Conservation (phyloP, 2,888 invertebrate genomes). For the Pilophorus perplexus region DNA sequence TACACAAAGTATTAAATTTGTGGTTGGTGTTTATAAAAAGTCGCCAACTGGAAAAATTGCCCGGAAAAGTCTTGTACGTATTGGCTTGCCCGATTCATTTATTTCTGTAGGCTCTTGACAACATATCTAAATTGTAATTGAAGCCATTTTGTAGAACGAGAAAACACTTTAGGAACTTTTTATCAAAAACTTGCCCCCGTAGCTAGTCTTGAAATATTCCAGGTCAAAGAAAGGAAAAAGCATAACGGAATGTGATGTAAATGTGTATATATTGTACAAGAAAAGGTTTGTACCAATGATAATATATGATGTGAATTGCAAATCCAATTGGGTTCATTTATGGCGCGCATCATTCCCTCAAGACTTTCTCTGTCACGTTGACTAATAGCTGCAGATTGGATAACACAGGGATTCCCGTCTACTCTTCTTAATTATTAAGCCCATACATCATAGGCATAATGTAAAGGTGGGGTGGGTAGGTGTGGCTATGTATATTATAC, state of each 20-base stretch:
- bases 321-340: no score
- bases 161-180: neutral
- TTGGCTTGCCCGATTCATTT: constrained; percentile 12
- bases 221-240: neutral
- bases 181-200: constrained; percentile 14
- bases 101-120: constrained; percentile 11
- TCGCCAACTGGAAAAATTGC: neutral
- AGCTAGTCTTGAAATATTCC: constrained; percentile 34
- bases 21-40: neutral
- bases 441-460: no score
- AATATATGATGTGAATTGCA: no score
- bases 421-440: no score
- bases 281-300: constrained; percentile 44
- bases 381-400: no score
- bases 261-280: constrained; percentile 44
- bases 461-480: no score
- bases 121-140: constrained; percentile 31
- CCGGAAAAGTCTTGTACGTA: neutral
- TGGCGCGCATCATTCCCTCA: no score
- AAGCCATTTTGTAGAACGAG: constrained; percentile 11
- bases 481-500: no score
- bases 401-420: no score
- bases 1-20: neutral
- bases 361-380: no score
- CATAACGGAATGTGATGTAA: constrained; percentile 33